Conservation (phyloP, 2,888 invertebrate species). For the Caenorhabditis macrosperma region DNA sequence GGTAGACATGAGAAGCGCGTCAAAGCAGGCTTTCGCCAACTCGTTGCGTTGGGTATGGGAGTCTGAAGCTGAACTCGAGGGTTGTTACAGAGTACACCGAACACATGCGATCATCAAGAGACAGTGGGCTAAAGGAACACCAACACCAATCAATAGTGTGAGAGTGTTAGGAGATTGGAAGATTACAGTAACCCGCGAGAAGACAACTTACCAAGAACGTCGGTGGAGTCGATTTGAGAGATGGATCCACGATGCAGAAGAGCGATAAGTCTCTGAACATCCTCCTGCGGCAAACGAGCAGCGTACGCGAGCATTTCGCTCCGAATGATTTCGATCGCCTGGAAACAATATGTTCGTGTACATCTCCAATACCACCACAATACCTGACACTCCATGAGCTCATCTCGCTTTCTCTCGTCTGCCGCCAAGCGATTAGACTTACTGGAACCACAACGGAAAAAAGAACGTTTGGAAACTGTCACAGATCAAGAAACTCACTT, state of each 20-base stretch:
- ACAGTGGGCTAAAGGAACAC: constrained; percentile 29
- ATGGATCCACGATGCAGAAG: constrained; percentile 90
- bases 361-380: background rate
- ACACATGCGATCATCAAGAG: constrained; percentile 46
- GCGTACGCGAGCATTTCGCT: constrained; percentile 89
- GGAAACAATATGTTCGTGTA: background rate
- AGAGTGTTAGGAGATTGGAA: constrained; percentile 9
- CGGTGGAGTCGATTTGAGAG: constrained; percentile 80
- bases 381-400: constrained; percentile 78
- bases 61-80: constrained; percentile 78
- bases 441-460: constrained; percentile 62
- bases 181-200: background rate
- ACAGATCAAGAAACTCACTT: constrained; percentile 82
- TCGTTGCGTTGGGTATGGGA: constrained; percentile 81
- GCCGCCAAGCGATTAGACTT: constrained; percentile 70
- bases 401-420: constrained; percentile 78
- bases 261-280: constrained; percentile 89
- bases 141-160: constrained; percentile 21
- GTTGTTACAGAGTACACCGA: constrained; percentile 50
- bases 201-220: constrained; percentile 73
- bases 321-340: constrained; percentile 86
- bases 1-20: constrained; percentile 77
- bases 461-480: background rate
- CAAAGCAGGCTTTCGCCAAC: constrained; percentile 79
- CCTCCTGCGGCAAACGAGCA: constrained; percentile 87